Percentiles rank a stretch among this genome's conserved stretches.
Evolutionary conservation across 2,888 invertebrate species (phyloP).

Genomic region (Charanyca ferruginea): DNA sequence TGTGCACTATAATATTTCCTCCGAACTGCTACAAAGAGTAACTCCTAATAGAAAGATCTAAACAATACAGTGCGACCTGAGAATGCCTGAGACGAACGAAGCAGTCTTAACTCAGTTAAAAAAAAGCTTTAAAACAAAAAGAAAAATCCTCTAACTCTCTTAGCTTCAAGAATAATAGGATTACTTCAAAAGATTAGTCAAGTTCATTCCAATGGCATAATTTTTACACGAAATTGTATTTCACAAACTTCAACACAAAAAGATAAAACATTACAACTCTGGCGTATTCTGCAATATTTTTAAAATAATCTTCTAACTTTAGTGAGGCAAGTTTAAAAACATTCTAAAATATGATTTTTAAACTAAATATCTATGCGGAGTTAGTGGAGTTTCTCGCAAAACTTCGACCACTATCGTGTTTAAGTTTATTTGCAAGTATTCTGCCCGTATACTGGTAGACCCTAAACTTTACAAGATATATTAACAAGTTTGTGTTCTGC

Average conservation of each 20-base stretch:
- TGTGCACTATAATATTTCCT: too few species aligned
- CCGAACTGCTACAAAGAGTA: too few species aligned
- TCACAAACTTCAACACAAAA: constrained; percentile 8
- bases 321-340: constrained; percentile 17
- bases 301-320: constrained; percentile 27
- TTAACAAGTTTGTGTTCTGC: constrained; percentile 30
- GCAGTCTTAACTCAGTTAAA: neutral
- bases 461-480: constrained; percentile 48
- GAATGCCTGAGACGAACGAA: neutral
- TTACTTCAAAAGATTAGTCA: constrained; percentile 26
- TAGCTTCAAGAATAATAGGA: constrained; percentile 14
- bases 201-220: neutral
- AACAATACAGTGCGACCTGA: neutral
- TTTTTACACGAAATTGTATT: constrained; percentile 20
- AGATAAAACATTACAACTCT: constrained; percentile 5
- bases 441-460: constrained; percentile 45
- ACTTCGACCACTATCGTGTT: constrained; percentile 47
- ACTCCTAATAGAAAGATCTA: neutral
- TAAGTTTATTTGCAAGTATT: constrained; percentile 54
- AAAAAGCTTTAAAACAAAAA: neutral
- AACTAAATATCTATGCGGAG: constrained; percentile 52
- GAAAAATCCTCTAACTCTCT: constrained; percentile 11
- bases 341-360: constrained; percentile 47
- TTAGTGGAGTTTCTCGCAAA: constrained; percentile 27
- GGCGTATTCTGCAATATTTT: constrained; percentile 6